Evolutionary conservation across 92 coral and sea anemone genomes (phyloP).

Genomic region (Parazoanthus swiftii): DNA sequence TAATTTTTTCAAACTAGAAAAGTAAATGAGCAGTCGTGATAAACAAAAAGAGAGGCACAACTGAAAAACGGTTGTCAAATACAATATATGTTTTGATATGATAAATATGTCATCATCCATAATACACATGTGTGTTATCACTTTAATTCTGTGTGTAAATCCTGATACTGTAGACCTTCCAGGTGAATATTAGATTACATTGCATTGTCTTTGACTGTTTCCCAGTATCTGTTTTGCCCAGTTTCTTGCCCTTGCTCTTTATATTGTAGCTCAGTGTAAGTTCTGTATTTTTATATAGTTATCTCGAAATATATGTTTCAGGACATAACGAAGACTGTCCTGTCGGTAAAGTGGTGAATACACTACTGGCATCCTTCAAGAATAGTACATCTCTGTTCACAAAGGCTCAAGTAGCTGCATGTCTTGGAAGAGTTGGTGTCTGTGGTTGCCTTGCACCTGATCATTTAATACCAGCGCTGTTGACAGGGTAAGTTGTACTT

Average conservation of each 20-base stretch:
- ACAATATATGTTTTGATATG: too few species aligned
- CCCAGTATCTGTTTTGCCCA: background rate
- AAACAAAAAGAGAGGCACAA: too few species aligned
- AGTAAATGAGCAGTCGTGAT: too few species aligned
- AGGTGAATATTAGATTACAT: too few species aligned
- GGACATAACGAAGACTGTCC: conserved; percentile 62
- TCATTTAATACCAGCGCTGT: conserved; percentile 56
- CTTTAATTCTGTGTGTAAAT: too few species aligned
- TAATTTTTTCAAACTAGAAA: too few species aligned
- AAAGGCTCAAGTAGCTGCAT: conserved; percentile 53
- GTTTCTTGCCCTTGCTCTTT: background rate
- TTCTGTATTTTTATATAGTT: background rate
- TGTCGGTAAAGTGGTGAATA: conserved; percentile 59
- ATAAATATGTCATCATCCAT: too few species aligned
- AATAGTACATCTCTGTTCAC: conserved; percentile 59
- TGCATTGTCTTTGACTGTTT: too few species aligned
- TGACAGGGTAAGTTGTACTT: conserved; percentile 54
- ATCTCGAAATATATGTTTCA: background rate
- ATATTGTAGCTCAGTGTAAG: too few species aligned
- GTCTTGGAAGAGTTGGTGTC: conserved; percentile 73
- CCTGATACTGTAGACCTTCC: too few species aligned
- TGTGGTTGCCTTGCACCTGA: conserved; percentile 77
- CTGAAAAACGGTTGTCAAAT: too few species aligned
- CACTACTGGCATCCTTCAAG: conserved; percentile 66
- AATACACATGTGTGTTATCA: too few species aligned